A percentile compares a stretch with the other conserved stretches of the same genome.
phyloP scores from a whole-genome alignment of 1,140 invertebrate species.

The Drosophila suzukii region DNA sequence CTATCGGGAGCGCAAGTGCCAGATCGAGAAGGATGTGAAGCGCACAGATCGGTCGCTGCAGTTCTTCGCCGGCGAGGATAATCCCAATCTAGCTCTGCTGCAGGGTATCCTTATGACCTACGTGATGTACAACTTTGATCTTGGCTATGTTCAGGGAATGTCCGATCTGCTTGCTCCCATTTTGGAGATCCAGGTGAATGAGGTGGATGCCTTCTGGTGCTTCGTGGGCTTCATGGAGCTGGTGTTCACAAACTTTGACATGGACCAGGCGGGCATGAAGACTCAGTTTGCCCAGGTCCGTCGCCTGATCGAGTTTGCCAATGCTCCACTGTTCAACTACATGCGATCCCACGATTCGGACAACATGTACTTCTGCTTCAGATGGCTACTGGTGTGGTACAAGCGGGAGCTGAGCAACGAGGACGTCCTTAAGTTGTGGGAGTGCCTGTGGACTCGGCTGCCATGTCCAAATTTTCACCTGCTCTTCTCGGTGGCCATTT shows the following conservation, averaged over 20 bases:
- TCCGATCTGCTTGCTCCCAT: constrained; percentile 98
- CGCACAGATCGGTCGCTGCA: constrained; percentile 96
- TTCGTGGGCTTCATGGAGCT: constrained; percentile 99
- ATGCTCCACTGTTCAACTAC: constrained; percentile 94
- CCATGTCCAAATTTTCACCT: constrained; percentile 98
- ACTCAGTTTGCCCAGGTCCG: constrained; percentile 94
- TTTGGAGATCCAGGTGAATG: constrained; percentile 88
- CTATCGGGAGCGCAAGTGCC: constrained; percentile 95
- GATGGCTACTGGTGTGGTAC: constrained; percentile 94
- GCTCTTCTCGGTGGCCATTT: constrained; percentile 94
- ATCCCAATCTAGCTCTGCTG: constrained; percentile 93
- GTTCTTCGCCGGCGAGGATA: constrained; percentile 96
- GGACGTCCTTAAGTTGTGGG: constrained; percentile 92
- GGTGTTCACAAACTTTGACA: constrained; percentile 98
- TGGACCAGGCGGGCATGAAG: constrained; percentile 99
- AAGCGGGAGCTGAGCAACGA: constrained; percentile 91
- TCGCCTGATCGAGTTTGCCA: constrained; percentile 91
- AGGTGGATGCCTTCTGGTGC: constrained; percentile 98
- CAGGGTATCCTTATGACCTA: constrained; percentile 99
- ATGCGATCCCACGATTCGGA: constrained; percentile 96
- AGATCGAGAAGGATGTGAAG: constrained; percentile 99
- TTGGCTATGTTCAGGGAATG: constrained; percentile 99
- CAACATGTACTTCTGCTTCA: constrained; percentile 99
- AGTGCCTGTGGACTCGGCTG: constrained; percentile 95
- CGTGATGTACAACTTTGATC: constrained; percentile 99